A percentile compares a stretch with the other conserved stretches of the same genome.
Conservation (phyloP, 2,888 invertebrate genomes). For the Thelaira solivaga region DNA sequence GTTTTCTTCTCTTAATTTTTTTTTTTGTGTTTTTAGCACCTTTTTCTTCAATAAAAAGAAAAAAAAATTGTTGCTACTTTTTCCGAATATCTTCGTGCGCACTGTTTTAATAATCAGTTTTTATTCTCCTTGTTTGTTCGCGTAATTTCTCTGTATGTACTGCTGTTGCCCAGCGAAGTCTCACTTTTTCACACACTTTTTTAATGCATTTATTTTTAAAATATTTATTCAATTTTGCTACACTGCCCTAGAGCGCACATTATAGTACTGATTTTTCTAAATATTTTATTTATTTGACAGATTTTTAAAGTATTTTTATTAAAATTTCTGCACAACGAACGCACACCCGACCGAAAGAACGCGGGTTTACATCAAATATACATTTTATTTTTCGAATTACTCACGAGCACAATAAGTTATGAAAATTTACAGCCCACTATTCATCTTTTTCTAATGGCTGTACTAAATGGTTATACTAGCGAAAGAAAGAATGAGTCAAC, state of each 20-base stretch:
- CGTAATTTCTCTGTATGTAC: constrained; percentile 63
- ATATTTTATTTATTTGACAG: constrained; percentile 68
- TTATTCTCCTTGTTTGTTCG: constrained; percentile 54
- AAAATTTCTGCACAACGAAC: constrained; percentile 72
- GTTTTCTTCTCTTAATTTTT: constrained; percentile 6
- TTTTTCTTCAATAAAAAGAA: constrained; percentile 19
- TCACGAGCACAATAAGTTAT: constrained; percentile 63
- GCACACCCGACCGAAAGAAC: constrained; percentile 72
- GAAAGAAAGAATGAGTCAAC: constrained; percentile 61
- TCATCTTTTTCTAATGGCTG: constrained; percentile 55
- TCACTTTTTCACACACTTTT: constrained; percentile 71
- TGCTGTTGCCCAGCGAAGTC: constrained; percentile 71
- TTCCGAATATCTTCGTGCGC: constrained; percentile 47
- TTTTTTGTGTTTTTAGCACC: constrained; percentile 27
- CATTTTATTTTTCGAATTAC: constrained; percentile 72
- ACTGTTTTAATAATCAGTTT: constrained; percentile 41
- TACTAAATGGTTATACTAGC: constrained; percentile 42
- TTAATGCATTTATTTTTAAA: constrained; percentile 64
- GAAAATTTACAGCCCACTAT: constrained; percentile 30
- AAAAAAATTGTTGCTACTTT: constrained; percentile 52
- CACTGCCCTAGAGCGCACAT: constrained; percentile 64
- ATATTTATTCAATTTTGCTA: constrained; percentile 65
- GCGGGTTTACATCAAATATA: constrained; percentile 77
- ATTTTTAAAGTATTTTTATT: constrained; percentile 72
- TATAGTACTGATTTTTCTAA: constrained; percentile 67